A percentile compares a stretch with the other conserved stretches of the same genome.
Conservation (phyloP, 2,888 invertebrate species). For the Bembecia ichneumoniformis region DNA sequence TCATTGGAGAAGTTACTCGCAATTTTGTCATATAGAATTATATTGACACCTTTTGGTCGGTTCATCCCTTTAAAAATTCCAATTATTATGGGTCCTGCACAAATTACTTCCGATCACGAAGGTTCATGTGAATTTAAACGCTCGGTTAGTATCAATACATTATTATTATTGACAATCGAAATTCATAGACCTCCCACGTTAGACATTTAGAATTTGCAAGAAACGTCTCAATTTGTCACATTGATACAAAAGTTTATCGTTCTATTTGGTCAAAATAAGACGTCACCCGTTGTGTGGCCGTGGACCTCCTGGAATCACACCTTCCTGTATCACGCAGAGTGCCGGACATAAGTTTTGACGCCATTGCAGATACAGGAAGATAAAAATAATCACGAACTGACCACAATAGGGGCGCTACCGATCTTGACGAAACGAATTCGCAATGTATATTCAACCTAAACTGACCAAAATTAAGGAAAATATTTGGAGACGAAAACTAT, state of each 20-base stretch:
- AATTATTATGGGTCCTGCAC: slow-evolving; percentile 7
- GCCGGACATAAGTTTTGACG: slow-evolving; percentile 66
- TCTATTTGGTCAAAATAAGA: slow-evolving; percentile 45
- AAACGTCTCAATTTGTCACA: slow-evolving; percentile 51
- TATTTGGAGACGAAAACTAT: slow-evolving; percentile 39
- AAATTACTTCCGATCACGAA: slow-evolving; percentile 58
- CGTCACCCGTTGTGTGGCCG: slow-evolving; percentile 57
- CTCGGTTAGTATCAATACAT: slow-evolving; percentile 15
- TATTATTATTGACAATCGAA: slow-evolving; percentile 33
- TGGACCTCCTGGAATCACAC: slow-evolving; percentile 43
- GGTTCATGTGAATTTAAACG: slow-evolving; percentile 4
- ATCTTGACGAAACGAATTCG: not conserved
- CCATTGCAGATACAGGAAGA: slow-evolving; percentile 56
- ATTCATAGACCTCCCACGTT: slow-evolving; percentile 45
- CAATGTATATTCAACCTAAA: not conserved
- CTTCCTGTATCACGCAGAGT: slow-evolving; percentile 66
- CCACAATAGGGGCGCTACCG: slow-evolving; percentile 31
- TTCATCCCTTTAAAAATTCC: not conserved
- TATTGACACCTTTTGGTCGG: slow-evolving; percentile 19
- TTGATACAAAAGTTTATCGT: slow-evolving; percentile 38
- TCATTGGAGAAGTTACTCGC: too few relatives aligned
- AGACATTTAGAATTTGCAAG: slow-evolving; percentile 19
- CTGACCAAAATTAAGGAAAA: not conserved
- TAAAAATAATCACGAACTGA: slow-evolving; percentile 64
- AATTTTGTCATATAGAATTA: not conserved